phyloP scores from a whole-genome alignment of 2,797 vertebrate genomes.

The Alcedo quadribrachys region DNA sequence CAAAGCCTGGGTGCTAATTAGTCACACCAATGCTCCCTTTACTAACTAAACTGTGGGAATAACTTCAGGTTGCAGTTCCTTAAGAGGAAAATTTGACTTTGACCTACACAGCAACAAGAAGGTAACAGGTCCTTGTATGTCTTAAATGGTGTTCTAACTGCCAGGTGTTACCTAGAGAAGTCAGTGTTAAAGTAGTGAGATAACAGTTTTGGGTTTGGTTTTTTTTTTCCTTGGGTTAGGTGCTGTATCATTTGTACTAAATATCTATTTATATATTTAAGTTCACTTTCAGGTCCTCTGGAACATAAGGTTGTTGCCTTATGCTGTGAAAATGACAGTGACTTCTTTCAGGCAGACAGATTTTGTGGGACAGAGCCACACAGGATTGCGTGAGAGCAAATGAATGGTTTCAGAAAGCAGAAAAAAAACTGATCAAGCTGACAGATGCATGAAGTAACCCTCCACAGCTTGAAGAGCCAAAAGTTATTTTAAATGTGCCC shows the following conservation, averaged over 20 bases:
- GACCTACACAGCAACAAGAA: neutral
- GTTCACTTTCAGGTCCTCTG: neutral
- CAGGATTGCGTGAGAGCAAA: neutral
- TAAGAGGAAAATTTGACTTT: neutral
- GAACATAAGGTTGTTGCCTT: accelerated
- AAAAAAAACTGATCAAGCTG: neutral
- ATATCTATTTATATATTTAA: neutral
- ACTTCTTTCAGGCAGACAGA: neutral
- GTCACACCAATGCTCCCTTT: neutral
- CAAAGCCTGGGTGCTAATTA: neutral
- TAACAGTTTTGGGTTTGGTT: too few relatives aligned
- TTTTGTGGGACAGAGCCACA: neutral
- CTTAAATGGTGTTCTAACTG: neutral
- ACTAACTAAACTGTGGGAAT: neutral
- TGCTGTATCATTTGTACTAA: neutral
- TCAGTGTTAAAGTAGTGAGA: neutral
- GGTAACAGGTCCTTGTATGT: neutral
- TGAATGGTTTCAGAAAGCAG: neutral
- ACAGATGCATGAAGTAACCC: neutral
- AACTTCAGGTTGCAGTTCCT: neutral
- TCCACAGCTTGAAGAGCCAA: neutral
- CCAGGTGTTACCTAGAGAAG: neutral
- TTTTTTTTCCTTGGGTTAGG: neutral
- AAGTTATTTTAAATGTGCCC: neutral
- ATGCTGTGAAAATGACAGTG: neutral